Evolutionary conservation across 92 coral and sea anemone genomes (phyloP).

Genomic region (Paramuricea clavata): DNA sequence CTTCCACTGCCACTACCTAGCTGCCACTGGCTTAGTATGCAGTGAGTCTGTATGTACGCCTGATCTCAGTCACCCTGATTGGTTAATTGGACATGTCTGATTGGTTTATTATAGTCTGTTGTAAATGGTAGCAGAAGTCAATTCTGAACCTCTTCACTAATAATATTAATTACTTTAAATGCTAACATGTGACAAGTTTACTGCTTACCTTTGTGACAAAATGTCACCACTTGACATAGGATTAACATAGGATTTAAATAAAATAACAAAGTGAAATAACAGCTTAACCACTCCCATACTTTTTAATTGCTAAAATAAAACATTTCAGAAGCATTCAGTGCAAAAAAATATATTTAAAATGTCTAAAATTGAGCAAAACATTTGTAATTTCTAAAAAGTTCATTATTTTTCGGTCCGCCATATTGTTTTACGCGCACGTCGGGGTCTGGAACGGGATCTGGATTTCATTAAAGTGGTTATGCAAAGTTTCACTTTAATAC

Average conservation of each 20-base stretch:
- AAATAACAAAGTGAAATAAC: not conserved
- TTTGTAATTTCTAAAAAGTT: not conserved
- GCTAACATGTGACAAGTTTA: too few relatives aligned
- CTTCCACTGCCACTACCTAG: too few relatives aligned
- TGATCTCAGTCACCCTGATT: too few relatives aligned
- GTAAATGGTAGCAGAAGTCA: too few relatives aligned
- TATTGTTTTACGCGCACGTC: not conserved
- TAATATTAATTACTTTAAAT: too few relatives aligned
- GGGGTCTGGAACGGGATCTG: not conserved
- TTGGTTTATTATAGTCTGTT: too few relatives aligned
- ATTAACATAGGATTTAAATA: conserved; percentile 3
- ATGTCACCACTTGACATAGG: conserved; percentile 5
- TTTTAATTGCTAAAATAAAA: not conserved
- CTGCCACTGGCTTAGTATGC: too few relatives aligned
- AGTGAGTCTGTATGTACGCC: too few relatives aligned
- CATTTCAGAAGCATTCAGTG: not conserved
- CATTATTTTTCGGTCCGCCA: conserved; percentile 6
- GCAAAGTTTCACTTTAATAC: too few relatives aligned
- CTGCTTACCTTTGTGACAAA: not conserved
- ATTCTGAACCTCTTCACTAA: not conserved
- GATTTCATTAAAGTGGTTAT: not conserved
- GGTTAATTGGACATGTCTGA: too few relatives aligned
- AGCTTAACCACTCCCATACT: not conserved
- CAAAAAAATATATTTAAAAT: not conserved
- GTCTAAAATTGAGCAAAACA: not conserved